Evolutionary conservation across 2,113 vertebrate species (phyloP).

Genomic region (Chloroceryle aenea): DNA sequence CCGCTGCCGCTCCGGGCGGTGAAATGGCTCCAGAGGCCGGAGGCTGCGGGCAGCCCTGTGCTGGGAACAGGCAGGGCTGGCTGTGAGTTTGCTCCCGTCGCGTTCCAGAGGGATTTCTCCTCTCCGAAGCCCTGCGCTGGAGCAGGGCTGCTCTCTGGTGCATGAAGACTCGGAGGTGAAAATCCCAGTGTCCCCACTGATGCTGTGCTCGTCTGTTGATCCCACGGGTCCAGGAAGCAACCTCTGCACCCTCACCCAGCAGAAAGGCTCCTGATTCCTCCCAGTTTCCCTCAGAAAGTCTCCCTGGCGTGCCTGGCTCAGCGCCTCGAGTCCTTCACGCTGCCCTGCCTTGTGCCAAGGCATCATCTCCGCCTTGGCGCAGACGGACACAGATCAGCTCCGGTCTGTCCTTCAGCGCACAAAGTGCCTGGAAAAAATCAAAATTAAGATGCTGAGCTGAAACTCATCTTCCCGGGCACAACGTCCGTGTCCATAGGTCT

Average conservation of each 20-base stretch:
- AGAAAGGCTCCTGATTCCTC: not conserved
- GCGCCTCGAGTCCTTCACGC: fast-evolving
- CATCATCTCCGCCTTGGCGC: not conserved
- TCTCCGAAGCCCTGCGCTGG: not conserved
- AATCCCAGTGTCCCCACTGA: fast-evolving
- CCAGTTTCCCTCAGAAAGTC: fast-evolving
- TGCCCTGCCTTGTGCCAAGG: not conserved
- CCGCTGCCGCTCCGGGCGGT: not conserved
- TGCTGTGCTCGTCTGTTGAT: not conserved
- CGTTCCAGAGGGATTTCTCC: not conserved
- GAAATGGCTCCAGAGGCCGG: not conserved
- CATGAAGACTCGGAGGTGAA: not conserved
- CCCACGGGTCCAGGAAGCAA: not conserved
- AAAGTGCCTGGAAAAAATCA: not conserved
- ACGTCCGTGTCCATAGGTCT: fast-evolving
- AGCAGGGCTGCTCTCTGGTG: not conserved
- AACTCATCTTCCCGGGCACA: not conserved
- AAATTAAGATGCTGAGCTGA: not conserved
- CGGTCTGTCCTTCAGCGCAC: fast-evolving
- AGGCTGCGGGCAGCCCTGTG: not conserved
- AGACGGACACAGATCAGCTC: fast-evolving
- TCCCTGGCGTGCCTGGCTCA: not conserved
- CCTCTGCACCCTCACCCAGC: fast-evolving
- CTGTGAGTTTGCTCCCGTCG: not conserved
- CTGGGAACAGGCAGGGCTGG: not conserved